These are phyloP conservation scores for Muscicapa adusta DNA, from an alignment of 2,113 vertebrate species.

Conservation along the genomic window DNA sequence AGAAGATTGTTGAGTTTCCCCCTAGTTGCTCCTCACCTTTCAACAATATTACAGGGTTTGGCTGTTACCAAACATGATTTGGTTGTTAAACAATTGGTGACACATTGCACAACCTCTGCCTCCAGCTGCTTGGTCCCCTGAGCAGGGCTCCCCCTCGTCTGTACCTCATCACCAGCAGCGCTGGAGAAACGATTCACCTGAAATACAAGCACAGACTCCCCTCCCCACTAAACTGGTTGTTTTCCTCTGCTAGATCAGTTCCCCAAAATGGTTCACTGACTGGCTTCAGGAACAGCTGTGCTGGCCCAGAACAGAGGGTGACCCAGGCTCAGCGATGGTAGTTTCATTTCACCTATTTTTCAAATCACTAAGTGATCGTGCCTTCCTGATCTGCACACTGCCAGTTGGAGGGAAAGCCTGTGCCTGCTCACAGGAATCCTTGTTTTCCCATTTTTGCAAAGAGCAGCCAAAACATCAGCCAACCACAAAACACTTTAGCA, in stretches of 20 bases:
- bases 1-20: neutral
- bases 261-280: slow-evolving; percentile 36
- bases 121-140: neutral
- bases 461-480: neutral
- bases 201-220: neutral
- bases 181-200: neutral
- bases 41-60: neutral
- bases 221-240: neutral
- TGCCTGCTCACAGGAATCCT: neutral
- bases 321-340: neutral
- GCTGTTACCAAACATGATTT: neutral
- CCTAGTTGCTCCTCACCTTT: neutral
- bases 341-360: neutral
- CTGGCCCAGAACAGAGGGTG: neutral
- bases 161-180: neutral
- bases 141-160: neutral
- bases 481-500: slow-evolving; percentile 16
- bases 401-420: neutral
- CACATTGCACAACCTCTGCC: fast-evolving
- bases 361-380: fast-evolving
- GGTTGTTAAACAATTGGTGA: neutral
- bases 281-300: slow-evolving; percentile 1
- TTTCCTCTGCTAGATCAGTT: slow-evolving; percentile 18
- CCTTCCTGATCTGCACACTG: neutral
- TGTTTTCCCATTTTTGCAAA: neutral